These are phyloP conservation scores for Cynopterus brachyotis DNA, from an alignment of 2,113 vertebrate species.

Conservation along the genomic window DNA sequence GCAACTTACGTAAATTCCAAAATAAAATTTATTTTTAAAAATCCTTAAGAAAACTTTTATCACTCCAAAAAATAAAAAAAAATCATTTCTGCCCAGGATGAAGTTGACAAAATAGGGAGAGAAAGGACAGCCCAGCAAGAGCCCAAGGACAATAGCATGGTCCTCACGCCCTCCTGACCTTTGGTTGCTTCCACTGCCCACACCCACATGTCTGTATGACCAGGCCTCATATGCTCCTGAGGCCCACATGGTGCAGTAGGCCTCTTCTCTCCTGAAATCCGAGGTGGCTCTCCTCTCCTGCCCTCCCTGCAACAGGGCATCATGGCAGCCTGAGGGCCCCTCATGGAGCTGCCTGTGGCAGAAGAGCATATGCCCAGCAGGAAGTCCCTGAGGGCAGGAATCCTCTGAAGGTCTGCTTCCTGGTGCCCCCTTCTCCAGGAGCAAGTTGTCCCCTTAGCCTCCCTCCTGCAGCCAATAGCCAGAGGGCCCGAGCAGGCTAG, in stretches of 20 bases:
- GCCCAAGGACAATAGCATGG: accelerated
- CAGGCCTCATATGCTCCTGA: neutral
- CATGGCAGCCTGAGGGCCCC: too few relatives aligned
- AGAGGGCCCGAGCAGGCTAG: neutral
- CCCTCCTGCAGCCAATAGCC: neutral
- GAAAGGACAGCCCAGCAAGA: neutral
- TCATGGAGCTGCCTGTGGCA: neutral
- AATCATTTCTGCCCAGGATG: neutral
- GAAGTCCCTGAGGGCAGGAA: neutral
- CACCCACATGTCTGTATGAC: accelerated
- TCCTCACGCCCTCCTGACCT: neutral
- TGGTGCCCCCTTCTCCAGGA: neutral
- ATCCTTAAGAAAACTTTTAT: neutral
- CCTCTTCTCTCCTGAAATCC: neutral
- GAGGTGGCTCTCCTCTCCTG: neutral
- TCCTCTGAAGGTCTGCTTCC: neutral
- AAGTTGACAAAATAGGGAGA: neutral
- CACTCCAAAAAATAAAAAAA: neutral
- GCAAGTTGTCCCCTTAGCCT: neutral
- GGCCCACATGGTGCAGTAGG: neutral
- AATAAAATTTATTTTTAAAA: neutral
- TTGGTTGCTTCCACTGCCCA: neutral
- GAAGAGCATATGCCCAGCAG: neutral
- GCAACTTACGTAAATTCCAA: neutral
- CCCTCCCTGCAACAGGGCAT: too few relatives aligned